A percentile compares a stretch with the other conserved stretches of the same genome.
These are phyloP conservation scores for Phoenicopterus ruber DNA, from an alignment of 2,113 vertebrate species.

Conservation along the genomic window DNA sequence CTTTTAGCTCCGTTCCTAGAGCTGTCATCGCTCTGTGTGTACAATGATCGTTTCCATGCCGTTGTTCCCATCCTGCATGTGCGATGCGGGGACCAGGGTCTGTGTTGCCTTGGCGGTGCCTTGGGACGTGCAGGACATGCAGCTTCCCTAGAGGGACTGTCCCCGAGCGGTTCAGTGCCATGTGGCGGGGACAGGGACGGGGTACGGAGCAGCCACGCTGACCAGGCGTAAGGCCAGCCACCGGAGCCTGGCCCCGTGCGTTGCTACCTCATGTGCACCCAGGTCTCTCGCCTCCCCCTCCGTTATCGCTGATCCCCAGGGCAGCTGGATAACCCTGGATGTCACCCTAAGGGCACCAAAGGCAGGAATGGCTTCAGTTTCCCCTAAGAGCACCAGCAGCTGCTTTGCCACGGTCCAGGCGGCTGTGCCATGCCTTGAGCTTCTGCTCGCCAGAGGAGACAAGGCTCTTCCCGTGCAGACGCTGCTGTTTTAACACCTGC, in stretches of 20 bases:
- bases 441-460: rapidly evolving
- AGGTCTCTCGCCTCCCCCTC: not conserved
- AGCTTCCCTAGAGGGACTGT: not conserved
- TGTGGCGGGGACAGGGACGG: rapidly evolving
- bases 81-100: not conserved
- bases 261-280: not conserved
- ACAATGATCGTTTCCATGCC: not conserved
- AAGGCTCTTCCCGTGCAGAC: not conserved
- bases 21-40: not conserved
- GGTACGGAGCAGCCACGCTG: not conserved
- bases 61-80: not conserved
- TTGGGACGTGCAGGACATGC: not conserved
- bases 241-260: not conserved
- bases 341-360: not conserved
- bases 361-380: not conserved
- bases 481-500: not conserved
- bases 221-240: not conserved
- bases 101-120: rapidly evolving
- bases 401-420: rapidly evolving
- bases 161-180: rapidly evolving
- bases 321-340: not conserved
- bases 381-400: not conserved
- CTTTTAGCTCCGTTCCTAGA: slow-evolving; percentile 29
- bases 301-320: not conserved
- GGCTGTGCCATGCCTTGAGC: not conserved